Conservation (phyloP, 2,797 vertebrate genomes). For the Cuniculus paca region DNA sequence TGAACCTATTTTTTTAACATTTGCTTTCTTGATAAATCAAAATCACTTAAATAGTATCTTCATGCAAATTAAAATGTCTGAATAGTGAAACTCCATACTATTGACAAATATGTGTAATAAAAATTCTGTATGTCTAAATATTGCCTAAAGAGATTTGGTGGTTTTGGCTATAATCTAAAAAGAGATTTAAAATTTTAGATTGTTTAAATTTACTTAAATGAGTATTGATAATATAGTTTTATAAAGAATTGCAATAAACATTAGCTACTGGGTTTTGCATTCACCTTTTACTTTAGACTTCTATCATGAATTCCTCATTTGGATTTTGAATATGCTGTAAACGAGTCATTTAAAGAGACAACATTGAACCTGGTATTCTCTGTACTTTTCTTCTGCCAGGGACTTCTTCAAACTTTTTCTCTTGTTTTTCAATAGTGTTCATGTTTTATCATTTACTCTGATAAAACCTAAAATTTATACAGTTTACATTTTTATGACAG, state of each 20-base stretch:
- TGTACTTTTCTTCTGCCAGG: not conserved
- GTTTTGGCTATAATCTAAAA: not conserved
- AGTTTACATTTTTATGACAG: not conserved
- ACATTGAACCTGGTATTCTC: not conserved
- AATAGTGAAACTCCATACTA: not conserved
- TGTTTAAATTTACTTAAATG: not conserved
- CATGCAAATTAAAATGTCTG: not conserved
- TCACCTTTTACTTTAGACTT: not conserved
- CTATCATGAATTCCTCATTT: not conserved
- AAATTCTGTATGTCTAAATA: not conserved
- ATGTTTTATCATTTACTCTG: not conserved
- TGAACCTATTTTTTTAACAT: not conserved
- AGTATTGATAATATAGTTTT: not conserved
- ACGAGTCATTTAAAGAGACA: not conserved
- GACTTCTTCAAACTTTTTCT: not conserved
- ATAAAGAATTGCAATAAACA: not conserved
- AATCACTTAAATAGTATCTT: not conserved
- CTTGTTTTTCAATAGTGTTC: not conserved
- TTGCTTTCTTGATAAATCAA: not conserved
- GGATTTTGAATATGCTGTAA: not conserved
- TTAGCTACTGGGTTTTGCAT: not conserved
- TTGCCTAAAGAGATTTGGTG: not conserved
- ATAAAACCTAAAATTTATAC: not conserved
- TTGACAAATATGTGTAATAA: not conserved
- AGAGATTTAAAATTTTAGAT: not conserved